Evolutionary conservation across 2,888 invertebrate species (phyloP), one percentile per base, ranked within the genome.

Genomic region (Nemoura dubitans): DNA sequence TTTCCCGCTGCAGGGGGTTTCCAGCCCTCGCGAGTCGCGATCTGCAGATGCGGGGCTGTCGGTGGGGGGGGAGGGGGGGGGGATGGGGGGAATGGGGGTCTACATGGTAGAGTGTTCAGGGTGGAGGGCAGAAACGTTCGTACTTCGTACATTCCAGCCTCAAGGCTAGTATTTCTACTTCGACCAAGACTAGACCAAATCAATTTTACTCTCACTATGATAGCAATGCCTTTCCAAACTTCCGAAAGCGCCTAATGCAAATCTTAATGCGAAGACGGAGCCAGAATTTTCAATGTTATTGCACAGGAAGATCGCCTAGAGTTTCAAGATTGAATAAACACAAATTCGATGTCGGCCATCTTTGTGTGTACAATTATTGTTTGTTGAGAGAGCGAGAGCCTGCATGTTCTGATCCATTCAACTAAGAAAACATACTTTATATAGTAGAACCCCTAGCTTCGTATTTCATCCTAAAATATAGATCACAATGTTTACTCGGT

Each of bases 281-380:
- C 28, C 78, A 78, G 28, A 26, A 78, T 78, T 78, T 78, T 78
- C 78, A 78, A 78, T 78, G 78, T 78, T 78, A 78, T 78, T 78
- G 21, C 78, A 78, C 78, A 26, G 26, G 78, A 78, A 78, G 78
- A 78, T 28, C 27, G 78, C 25, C 78, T 26, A 3, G 26, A 78
- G 78, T 78, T 78, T 78, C 78, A 26, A 78, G 78, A 78, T n/a
- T 43, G 83, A 25, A 26, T 83, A 83, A 83, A 83, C 83, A 83
- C 26, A 42, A 26, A 42, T 42, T 42, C 83, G 25, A 78, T 78
- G 36, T 6, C 83, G 25, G 83, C 83, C 36, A 83, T 43, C 25
- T 43, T 83, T 83, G 83, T 83, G n/a, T 83, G 83, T 83, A 36
- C 83, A 43, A 36, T 16, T 59, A 59, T 83, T 83, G 83, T 83